Conservation (phyloP, 2,113 vertebrate genomes). For the Cynocephalus volans region DNA sequence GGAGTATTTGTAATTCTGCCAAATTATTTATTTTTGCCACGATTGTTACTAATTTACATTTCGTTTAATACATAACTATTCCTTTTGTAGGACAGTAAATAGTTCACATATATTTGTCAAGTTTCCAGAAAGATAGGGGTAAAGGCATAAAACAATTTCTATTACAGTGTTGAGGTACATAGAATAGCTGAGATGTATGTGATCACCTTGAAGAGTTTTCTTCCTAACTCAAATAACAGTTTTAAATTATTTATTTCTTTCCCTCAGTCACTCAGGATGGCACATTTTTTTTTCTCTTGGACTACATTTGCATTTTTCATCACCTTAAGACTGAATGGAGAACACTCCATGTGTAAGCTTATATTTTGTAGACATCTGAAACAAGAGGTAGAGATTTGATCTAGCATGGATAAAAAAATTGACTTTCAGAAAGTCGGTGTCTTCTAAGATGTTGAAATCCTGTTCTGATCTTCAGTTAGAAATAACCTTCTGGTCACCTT, state of each 20-base stretch:
- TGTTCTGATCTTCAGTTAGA: background rate
- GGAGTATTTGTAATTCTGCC: background rate
- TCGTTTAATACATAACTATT: slow-evolving; percentile 38
- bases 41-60: background rate
- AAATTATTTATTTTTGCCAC: slow-evolving; percentile 14
- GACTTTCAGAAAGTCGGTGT: background rate
- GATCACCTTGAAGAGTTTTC: background rate
- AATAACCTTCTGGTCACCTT: background rate
- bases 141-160: background rate
- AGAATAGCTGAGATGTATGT: background rate
- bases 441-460: background rate
- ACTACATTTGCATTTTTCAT: background rate
- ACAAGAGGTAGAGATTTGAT: background rate
- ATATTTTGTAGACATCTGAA: background rate
- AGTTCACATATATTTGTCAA: background rate
- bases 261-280: background rate
- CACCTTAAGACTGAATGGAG: background rate
- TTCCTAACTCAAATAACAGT: background rate
- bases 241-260: background rate
- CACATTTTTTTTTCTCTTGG: background rate
- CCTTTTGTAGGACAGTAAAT: background rate
- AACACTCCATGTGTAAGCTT: background rate
- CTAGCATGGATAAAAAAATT: background rate
- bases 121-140: background rate
- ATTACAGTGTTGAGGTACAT: background rate